Evolutionary conservation across 2,888 invertebrate species (phyloP).

Genomic region (Agrochola lychnidis): DNA sequence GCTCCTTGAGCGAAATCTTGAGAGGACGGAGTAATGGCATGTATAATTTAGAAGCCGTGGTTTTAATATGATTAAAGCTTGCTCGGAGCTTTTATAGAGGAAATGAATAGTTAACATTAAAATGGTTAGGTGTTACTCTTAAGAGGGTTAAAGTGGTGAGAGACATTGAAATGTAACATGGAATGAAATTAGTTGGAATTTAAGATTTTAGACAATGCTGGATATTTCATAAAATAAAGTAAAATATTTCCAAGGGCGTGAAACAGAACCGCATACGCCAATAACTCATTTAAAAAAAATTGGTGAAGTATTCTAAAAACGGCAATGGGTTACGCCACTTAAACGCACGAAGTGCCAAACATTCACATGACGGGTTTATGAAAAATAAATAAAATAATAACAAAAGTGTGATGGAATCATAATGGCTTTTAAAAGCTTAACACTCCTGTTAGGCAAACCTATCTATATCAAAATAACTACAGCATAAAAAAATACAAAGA

Average conservation of each 20-base stretch:
- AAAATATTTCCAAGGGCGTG: not conserved
- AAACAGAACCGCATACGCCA: not conserved
- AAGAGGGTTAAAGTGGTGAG: slow-evolving; percentile 33
- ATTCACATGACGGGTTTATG: not conserved
- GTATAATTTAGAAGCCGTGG: slow-evolving; percentile 63
- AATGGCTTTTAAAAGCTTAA: not conserved
- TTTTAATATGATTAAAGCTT: slow-evolving; percentile 64
- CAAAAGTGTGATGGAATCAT: not conserved
- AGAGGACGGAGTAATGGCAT: slow-evolving; percentile 60
- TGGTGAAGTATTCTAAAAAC: slow-evolving; percentile 30
- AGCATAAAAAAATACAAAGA: not conserved
- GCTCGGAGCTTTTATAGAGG: slow-evolving; percentile 37
- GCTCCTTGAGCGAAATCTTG: slow-evolving; percentile 55
- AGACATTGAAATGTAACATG: slow-evolving; percentile 6
- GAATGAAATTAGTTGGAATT: slow-evolving; percentile 3
- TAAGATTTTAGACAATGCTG: not conserved
- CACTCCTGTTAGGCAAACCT: not conserved
- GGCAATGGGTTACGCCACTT: slow-evolving; percentile 24
- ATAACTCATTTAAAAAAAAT: slow-evolving; percentile 8
- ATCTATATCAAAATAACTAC: not conserved
- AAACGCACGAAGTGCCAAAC: slow-evolving; percentile 14
- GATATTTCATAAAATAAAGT: not conserved
- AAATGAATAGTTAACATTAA: slow-evolving; percentile 45
- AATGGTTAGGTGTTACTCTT: slow-evolving; percentile 34
- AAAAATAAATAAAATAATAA: slow-evolving; percentile 17